A percentile compares a stretch with the other conserved stretches of the same genome.
Evolutionary conservation across 1,140 invertebrate genomes (phyloP).

Genomic region (Triops cancriformis): DNA sequence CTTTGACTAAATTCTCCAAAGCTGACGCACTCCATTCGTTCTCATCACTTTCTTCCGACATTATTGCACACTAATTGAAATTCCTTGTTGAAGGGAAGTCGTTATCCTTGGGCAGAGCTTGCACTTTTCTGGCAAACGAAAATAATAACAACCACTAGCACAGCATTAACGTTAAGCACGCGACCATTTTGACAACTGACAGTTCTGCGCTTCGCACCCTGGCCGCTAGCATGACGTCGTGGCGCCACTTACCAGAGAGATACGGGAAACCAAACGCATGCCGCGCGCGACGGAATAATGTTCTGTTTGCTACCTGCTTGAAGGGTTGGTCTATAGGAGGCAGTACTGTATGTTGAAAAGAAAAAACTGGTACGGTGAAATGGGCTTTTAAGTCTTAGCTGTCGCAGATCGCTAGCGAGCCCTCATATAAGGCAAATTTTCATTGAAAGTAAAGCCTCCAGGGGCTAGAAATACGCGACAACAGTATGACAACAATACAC

Average conservation of each 20-base stretch:
- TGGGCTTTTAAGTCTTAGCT: no score
- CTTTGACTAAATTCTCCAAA: not conserved
- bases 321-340: no score
- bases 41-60: slow-evolving; percentile 4
- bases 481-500: no score
- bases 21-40: not conserved
- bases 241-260: not conserved
- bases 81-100: no score
- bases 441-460: no score
- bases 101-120: no score
- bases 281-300: not conserved
- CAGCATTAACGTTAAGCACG: not conserved
- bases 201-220: not conserved
- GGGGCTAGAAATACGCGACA: no score
- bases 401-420: no score
- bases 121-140: not conserved
- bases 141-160: not conserved
- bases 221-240: not conserved
- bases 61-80: not conserved
- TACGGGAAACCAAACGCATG: not conserved
- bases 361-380: no score
- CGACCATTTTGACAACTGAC: slow-evolving; percentile 13
- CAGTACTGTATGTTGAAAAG: no score
- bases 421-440: no score
- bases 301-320: no score